Evolutionary conservation across 1,140 invertebrate species (phyloP), one percentile per base, ranked within the genome.

Genomic region (Lepidostoma basale): DNA sequence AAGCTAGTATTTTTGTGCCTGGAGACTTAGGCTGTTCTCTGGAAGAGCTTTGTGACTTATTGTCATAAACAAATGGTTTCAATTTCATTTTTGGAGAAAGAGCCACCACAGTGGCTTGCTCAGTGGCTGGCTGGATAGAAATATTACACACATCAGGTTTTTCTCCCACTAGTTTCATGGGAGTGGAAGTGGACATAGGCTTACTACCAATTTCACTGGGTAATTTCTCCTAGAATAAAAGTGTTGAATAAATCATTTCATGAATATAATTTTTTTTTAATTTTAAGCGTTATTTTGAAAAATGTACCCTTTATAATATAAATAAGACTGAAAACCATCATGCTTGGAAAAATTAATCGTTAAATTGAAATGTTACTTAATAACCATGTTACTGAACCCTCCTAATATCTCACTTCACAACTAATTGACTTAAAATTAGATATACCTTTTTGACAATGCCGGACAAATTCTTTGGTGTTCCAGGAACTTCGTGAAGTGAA

Each of bases 161-260:
- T 47, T 63, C 63, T 52, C 62, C 67, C 10, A 40, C 44, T 26
- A 47, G 40, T 67, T 80, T 81, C 14, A 81, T 75, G 1, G 81
- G 80, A 6, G 80, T 83, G 3, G 81, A 83, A 14, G 80, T 79
- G 1, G 77, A 79, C 44, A 81, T 70, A 42, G 81, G 81, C 49
- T 75, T 76, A 4, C 73, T 74, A 26, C 75, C 74, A 20, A 74
- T 72, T 58, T 79, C 78, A 6, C 72, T 69, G 59, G 74, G 67
- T 62, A 66, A 22, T 25, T 75, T 75, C 18, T 74, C 69, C 76
- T 77, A 72, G 6, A 72, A 66, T n/a, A 66, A 75, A 59, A 40
- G 14, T 56, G 26, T 56, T 30, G 28, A 30, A 56, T 30, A 5
- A 14, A 56, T 33, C 18, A 20, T 56, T 14, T 56, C 16, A 49